These are phyloP conservation scores for Drosophila simulans DNA, from an alignment of 1,140 invertebrate species.

Conservation along the genomic window DNA sequence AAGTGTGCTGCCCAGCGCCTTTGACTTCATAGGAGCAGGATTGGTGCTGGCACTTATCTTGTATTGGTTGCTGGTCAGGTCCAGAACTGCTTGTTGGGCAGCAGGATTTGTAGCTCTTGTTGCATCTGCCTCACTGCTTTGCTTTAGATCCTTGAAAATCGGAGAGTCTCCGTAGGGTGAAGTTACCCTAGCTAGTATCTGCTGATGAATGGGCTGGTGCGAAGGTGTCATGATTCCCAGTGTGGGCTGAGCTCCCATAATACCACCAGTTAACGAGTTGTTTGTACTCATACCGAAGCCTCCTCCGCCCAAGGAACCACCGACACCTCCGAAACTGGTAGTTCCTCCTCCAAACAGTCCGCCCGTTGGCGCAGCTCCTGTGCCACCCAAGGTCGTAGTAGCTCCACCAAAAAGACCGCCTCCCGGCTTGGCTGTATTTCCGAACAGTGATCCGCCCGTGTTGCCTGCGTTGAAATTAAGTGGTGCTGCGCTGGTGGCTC, in stretches of 20 bases:
- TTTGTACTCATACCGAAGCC: slow-evolving; percentile 55
- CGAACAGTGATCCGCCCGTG: slow-evolving; percentile 83
- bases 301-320: slow-evolving; percentile 37
- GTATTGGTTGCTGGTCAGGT: slow-evolving; percentile 85
- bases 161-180: slow-evolving; percentile 92
- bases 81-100: slow-evolving; percentile 87
- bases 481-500: slow-evolving; percentile 64
- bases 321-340: slow-evolving; percentile 49
- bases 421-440: slow-evolving; percentile 63
- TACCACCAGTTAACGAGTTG: slow-evolving; percentile 43
- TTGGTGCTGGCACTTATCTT: slow-evolving; percentile 88
- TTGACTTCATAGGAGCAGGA: slow-evolving; percentile 87
- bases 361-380: slow-evolving; percentile 35
- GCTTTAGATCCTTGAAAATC: slow-evolving; percentile 89
- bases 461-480: slow-evolving; percentile 85
- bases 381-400: slow-evolving; percentile 47
- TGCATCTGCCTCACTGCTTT: slow-evolving; percentile 87
- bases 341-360: slow-evolving; percentile 85
- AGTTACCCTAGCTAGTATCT: slow-evolving; percentile 88
- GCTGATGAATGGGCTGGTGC: slow-evolving; percentile 86
- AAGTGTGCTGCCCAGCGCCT: slow-evolving; percentile 85
- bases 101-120: slow-evolving; percentile 90
- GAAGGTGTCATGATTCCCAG: slow-evolving; percentile 57
- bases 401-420: slow-evolving; percentile 84
- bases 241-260: slow-evolving; percentile 42